Percentiles rank a stretch among this genome's conserved stretches.
Evolutionary conservation across 2,797 vertebrate genomes (phyloP).

Genomic region (Scarus forsteni): DNA sequence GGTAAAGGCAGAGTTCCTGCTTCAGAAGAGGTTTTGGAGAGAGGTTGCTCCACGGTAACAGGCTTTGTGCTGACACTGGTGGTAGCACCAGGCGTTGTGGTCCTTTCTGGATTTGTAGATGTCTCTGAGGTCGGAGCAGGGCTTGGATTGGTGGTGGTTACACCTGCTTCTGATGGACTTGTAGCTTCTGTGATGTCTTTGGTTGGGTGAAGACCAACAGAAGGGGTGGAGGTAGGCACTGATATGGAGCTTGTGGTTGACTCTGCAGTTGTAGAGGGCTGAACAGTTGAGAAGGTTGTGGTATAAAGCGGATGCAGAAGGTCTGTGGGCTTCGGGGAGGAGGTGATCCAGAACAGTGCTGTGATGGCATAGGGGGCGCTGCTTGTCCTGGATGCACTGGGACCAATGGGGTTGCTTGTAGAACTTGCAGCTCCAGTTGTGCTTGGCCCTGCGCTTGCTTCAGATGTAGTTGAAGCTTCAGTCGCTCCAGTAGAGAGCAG

Average conservation of each 20-base stretch:
- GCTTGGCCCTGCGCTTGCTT: slow-evolving; percentile 32
- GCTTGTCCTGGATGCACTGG: slow-evolving; percentile 56
- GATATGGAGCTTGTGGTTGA: slow-evolving; percentile 17
- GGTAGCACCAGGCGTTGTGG: slow-evolving; percentile 42
- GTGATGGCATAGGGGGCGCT: slow-evolving; percentile 52
- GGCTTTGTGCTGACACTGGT: slow-evolving; percentile 43
- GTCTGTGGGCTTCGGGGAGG: slow-evolving; percentile 39
- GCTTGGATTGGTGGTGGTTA: slow-evolving; percentile 44
- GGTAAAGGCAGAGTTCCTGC: slow-evolving; percentile 54
- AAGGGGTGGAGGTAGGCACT: slow-evolving; percentile 33
- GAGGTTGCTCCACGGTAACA: slow-evolving; percentile 44
- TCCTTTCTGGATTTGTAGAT: slow-evolving; percentile 44
- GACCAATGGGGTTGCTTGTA: slow-evolving; percentile 17
- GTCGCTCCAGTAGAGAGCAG: slow-evolving; percentile 57
- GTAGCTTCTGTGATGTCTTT: slow-evolving; percentile 55
- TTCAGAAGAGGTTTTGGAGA: slow-evolving; percentile 56
- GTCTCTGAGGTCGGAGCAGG: slow-evolving; percentile 42
- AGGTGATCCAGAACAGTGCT: slow-evolving; percentile 56
- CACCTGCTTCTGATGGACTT: slow-evolving; percentile 39
- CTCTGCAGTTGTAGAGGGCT: slow-evolving; percentile 21
- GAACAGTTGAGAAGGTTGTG: slow-evolving; percentile 22
- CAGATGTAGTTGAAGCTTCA: slow-evolving; percentile 21
- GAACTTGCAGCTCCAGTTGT: slow-evolving; percentile 29
- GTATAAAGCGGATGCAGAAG: slow-evolving; percentile 21
- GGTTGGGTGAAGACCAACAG: slow-evolving; percentile 29